phyloP scores from a whole-genome alignment of 2,797 vertebrate genomes.

The Cygnus olor region DNA sequence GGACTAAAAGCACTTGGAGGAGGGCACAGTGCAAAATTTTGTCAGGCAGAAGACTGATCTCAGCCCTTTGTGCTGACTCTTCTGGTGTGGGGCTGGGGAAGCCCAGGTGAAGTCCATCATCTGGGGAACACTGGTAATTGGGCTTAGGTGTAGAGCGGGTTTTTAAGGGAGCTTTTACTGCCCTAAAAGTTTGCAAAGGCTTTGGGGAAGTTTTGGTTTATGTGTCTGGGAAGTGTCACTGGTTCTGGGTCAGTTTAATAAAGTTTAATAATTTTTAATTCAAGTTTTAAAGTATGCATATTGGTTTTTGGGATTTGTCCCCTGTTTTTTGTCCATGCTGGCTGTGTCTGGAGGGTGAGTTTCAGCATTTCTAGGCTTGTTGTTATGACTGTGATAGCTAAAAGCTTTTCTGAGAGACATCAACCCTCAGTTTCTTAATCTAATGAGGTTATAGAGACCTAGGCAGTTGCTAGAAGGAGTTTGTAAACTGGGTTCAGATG shows the following conservation, averaged over 20 bases:
- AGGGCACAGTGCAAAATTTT: neutral
- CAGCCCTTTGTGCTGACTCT: neutral
- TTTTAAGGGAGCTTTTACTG: neutral
- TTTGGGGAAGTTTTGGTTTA: neutral
- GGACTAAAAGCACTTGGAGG: neutral
- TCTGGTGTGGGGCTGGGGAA: neutral
- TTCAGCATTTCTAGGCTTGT: neutral
- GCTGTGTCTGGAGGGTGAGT: neutral
- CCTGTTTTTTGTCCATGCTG: fast-evolving
- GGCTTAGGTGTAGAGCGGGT: neutral
- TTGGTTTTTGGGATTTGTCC: neutral
- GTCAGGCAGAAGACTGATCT: neutral
- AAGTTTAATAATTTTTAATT: neutral
- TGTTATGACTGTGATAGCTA: neutral
- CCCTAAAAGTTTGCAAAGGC: too few species aligned
- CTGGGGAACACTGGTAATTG: neutral
- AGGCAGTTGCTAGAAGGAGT: neutral
- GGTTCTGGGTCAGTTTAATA: neutral
- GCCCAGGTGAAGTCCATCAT: neutral
- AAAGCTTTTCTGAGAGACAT: neutral
- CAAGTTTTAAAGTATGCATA: neutral
- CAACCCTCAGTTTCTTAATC: neutral
- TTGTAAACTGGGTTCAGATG: neutral
- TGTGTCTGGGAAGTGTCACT: neutral
- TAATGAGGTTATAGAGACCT: neutral